phyloP scores from a whole-genome alignment of 2,888 invertebrate species.

The Cancer borealis region DNA sequence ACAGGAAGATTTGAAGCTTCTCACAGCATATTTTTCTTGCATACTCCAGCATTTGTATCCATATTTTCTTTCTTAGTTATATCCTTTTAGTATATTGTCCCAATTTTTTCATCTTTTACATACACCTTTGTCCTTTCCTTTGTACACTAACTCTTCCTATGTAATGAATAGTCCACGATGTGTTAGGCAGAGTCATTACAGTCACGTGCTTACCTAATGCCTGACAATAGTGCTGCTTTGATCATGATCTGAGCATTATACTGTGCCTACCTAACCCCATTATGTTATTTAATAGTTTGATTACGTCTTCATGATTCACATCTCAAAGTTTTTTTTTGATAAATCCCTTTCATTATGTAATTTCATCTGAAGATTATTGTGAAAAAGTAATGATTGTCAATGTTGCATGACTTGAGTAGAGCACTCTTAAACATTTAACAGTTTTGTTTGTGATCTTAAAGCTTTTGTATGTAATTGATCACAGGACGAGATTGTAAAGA shows the following conservation, averaged over 20 bases:
- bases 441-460: slow-evolving; percentile 48
- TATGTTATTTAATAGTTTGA: neutral
- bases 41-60: neutral
- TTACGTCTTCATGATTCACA: neutral
- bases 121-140: neutral
- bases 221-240: no score
- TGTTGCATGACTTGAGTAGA: slow-evolving; percentile 20
- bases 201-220: no score
- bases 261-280: neutral
- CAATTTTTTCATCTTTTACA: neutral
- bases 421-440: slow-evolving; percentile 8
- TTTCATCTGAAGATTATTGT: neutral
- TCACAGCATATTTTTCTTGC: neutral
- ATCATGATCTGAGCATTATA: neutral
- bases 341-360: neutral
- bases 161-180: neutral
- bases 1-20: neutral
- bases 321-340: neutral
- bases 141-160: neutral
- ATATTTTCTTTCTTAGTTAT: neutral
- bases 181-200: neutral
- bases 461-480: slow-evolving; percentile 53
- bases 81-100: neutral
- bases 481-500: slow-evolving; percentile 60
- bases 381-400: neutral